Conservation (phyloP, 2,888 invertebrate species). For the Zygothrica quintamaculata region DNA sequence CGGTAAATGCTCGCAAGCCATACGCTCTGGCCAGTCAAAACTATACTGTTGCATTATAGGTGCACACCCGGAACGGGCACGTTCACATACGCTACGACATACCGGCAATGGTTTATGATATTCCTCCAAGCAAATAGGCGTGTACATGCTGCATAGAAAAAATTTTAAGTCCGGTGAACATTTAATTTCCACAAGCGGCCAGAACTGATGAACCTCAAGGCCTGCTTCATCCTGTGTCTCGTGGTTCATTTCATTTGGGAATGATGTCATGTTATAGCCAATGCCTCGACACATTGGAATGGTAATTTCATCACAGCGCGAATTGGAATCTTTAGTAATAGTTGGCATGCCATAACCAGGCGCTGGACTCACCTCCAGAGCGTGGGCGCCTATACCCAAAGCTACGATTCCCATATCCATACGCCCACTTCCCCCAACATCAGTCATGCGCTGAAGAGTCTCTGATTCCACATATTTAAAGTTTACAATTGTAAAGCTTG, state of each 20-base stretch:
- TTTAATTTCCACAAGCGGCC: constrained; percentile 98
- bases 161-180: constrained; percentile 98
- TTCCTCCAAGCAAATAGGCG: constrained; percentile 97
- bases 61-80: too few relatives aligned
- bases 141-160: constrained; percentile 99
- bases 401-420: constrained; percentile 68
- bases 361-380: constrained; percentile 84
- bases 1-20: too few relatives aligned
- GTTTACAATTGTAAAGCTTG: constrained; percentile 33
- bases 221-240: constrained; percentile 99
- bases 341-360: constrained; percentile 83
- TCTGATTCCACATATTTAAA: constrained; percentile 70
- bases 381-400: constrained; percentile 78
- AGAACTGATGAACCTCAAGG: constrained; percentile 98
- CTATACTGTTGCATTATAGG: too few relatives aligned
- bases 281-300: constrained; percentile 99
- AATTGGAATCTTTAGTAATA: constrained; percentile 86
- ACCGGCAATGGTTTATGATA: too few relatives aligned
- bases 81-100: too few relatives aligned
- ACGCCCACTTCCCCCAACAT: constrained; percentile 70
- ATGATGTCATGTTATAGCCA: constrained; percentile 97
- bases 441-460: constrained; percentile 83
- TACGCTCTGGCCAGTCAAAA: too few relatives aligned
- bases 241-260: constrained; percentile 99
- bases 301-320: constrained; percentile 97